Percentiles rank a stretch among this genome's conserved stretches.
Evolutionary conservation across 2,797 vertebrate genomes (phyloP).

Genomic region (Dendrocincla fuliginosa): DNA sequence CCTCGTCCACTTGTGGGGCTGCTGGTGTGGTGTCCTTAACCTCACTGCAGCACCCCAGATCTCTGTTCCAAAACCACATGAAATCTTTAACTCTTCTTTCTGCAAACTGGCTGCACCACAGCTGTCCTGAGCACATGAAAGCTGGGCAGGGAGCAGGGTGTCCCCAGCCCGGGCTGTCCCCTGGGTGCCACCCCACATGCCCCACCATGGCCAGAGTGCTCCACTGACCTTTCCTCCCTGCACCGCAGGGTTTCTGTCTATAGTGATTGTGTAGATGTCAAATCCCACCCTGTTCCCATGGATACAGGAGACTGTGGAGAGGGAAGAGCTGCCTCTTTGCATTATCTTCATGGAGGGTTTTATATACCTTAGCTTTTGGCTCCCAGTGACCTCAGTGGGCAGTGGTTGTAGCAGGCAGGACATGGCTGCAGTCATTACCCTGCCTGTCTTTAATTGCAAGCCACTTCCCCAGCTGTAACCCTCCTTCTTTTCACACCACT

Average conservation of each 20-base stretch:
- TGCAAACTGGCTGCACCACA: neutral
- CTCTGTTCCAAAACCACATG: neutral
- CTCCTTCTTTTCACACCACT: neutral
- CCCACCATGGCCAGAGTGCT: neutral
- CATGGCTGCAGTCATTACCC: neutral
- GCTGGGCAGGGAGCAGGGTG: neutral
- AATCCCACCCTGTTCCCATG: slow-evolving; percentile 50
- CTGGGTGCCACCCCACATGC: neutral
- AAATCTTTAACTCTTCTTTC: neutral
- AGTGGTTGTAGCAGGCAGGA: neutral
- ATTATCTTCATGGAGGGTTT: neutral
- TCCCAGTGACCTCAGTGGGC: neutral
- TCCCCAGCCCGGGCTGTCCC: neutral
- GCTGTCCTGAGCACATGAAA: accelerated
- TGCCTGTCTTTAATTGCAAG: neutral
- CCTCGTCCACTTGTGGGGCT: neutral
- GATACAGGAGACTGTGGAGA: slow-evolving; percentile 17
- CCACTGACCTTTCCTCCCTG: neutral
- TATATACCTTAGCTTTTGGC: neutral
- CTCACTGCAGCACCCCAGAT: neutral
- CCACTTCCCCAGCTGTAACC: neutral
- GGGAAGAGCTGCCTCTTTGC: neutral
- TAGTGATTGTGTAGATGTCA: neutral
- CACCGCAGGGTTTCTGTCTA: neutral
- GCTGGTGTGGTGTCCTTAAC: neutral